Percentiles rank a stretch among this genome's conserved stretches.
Conservation (phyloP, 2,797 vertebrate genomes). For the Nyctalus aviator region DNA sequence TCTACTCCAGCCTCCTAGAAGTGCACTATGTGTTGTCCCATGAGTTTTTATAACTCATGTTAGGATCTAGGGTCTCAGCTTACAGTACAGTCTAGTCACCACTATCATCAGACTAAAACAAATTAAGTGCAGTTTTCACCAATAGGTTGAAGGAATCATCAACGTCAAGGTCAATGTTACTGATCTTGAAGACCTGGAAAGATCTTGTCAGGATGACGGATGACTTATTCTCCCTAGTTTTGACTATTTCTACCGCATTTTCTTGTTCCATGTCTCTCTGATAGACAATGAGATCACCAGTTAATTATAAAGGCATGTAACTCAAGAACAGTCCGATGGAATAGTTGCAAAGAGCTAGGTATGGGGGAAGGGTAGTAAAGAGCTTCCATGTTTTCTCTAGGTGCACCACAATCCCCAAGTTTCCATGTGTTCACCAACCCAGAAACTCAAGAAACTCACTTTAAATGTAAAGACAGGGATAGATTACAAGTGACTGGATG, state of each 20-base stretch:
- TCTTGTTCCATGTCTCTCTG: conserved; percentile 95
- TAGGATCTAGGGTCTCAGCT: conserved; percentile 62
- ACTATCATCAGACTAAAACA: conserved; percentile 80
- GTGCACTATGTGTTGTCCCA: conserved; percentile 67
- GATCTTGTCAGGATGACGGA: conserved; percentile 91
- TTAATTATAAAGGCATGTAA: neutral
- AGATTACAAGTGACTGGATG: neutral
- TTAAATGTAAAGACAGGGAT: neutral
- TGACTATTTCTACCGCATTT: conserved; percentile 92
- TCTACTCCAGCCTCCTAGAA: conserved; percentile 64
- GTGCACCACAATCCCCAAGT: neutral
- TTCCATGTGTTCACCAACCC: neutral
- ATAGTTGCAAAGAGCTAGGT: neutral
- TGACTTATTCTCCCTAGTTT: conserved; percentile 94
- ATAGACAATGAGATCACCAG: conserved; percentile 89
- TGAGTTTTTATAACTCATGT: conserved; percentile 74
- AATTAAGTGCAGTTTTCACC: conserved; percentile 89
- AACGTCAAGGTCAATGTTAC: conserved; percentile 91
- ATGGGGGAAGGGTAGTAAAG: neutral
- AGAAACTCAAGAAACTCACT: neutral
- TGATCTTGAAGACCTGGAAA: conserved; percentile 88
- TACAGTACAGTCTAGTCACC: conserved; percentile 70
- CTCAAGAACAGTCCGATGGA: neutral
- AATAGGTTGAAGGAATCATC: conserved; percentile 93
- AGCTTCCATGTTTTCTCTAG: neutral